Conservation (phyloP, 2,113 vertebrate species). For the Anolis sagrei region DNA sequence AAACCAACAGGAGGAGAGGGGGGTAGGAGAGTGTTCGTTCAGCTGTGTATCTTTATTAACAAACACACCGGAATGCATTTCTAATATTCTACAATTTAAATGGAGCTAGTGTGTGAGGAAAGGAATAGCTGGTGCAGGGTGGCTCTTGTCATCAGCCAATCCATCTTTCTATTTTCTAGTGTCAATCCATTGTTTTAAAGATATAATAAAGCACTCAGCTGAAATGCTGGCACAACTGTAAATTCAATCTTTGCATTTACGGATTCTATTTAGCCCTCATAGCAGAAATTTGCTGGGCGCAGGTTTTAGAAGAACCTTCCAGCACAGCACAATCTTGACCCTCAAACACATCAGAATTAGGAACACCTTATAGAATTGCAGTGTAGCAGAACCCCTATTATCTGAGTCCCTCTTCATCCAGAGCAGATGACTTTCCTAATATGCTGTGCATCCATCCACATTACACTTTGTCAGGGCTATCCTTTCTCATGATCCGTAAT, state of each 20-base stretch:
- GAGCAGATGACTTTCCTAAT: neutral
- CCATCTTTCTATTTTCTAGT: conserved; percentile 40
- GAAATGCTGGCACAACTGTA: neutral
- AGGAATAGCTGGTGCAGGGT: neutral
- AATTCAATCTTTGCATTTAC: neutral
- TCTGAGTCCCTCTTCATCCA: neutral
- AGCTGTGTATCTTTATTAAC: conserved; percentile 43
- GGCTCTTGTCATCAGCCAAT: conserved; percentile 3
- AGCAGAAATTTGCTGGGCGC: conserved; percentile 8
- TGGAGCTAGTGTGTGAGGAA: neutral
- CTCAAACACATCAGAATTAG: conserved; percentile 16
- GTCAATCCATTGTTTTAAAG: neutral
- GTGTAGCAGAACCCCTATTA: neutral
- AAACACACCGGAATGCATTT: conserved; percentile 13
- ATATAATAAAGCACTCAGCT: neutral
- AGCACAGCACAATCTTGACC: conserved; percentile 23
- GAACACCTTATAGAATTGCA: neutral
- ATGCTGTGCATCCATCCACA: neutral
- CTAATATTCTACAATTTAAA: conserved; percentile 8
- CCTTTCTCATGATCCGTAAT: neutral
- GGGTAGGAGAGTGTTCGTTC: neutral
- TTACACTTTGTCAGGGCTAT: neutral
- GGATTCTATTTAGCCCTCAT: neutral
- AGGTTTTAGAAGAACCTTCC: neutral
- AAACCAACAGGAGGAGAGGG: neutral